These are phyloP conservation scores for Sterna hirundo DNA, from an alignment of 2,113 vertebrate species.

Conservation along the genomic window DNA sequence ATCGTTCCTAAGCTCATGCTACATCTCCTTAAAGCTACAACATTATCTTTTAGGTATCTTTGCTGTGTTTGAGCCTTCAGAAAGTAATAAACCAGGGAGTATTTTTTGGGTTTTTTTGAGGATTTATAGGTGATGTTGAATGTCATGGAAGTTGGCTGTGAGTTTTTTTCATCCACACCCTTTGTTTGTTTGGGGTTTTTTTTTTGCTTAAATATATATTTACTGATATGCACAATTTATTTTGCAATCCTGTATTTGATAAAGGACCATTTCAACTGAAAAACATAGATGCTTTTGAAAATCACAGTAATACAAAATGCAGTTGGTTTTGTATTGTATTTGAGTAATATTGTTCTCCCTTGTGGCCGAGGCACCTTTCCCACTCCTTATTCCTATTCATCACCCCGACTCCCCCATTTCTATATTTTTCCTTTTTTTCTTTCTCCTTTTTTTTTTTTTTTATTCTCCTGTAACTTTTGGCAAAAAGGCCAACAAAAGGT, in stretches of 20 bases:
- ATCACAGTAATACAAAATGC: not conserved
- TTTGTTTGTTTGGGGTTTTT: not conserved
- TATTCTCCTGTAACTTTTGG: not conserved
- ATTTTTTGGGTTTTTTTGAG: not conserved
- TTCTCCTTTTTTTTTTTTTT: not conserved
- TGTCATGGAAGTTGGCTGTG: not conserved
- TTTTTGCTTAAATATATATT: not conserved
- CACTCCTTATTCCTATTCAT: not conserved
- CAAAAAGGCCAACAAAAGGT: not conserved
- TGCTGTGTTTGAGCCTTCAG: not conserved
- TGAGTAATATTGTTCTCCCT: not conserved
- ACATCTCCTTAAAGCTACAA: not conserved
- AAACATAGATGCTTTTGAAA: not conserved
- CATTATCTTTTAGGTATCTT: not conserved
- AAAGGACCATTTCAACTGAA: not conserved
- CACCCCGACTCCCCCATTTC: accelerated
- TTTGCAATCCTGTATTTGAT: not conserved
- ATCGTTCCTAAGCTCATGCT: accelerated
- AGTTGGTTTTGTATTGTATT: not conserved
- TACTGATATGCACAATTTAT: not conserved
- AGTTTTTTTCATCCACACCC: not conserved
- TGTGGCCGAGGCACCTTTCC: not conserved
- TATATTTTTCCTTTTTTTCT: not conserved
- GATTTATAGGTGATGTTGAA: not conserved
- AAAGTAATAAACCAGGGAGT: not conserved